Conservation (phyloP, 1,140 invertebrate species). For the Watersipora subatra region DNA sequence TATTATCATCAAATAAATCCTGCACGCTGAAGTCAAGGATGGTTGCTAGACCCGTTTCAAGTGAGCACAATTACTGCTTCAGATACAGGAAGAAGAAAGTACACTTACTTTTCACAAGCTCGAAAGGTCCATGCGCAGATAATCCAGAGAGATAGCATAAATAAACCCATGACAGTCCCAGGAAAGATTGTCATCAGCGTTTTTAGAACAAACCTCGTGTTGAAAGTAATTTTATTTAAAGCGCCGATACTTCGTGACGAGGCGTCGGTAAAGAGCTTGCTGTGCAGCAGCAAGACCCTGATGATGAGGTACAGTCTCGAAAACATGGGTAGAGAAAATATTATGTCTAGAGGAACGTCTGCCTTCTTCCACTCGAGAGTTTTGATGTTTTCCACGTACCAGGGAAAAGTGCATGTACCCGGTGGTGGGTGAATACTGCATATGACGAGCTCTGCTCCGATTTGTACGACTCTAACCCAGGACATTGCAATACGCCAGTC, state of each 20-base stretch:
- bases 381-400: constrained; percentile 42
- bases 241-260: constrained; percentile 75
- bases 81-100: no score
- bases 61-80: no score
- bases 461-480: constrained; percentile 83
- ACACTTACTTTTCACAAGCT: constrained; percentile 88
- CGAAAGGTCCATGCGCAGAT: constrained; percentile 96
- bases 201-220: constrained; percentile 96
- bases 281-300: constrained; percentile 96
- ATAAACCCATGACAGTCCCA: constrained; percentile 89
- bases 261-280: constrained; percentile 96
- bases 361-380: neutral
- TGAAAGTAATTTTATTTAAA: constrained; percentile 98
- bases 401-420: constrained; percentile 84
- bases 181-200: constrained; percentile 99
- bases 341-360: constrained; percentile 56
- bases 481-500: constrained; percentile 99
- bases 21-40: no score
- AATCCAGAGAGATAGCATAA: constrained; percentile 97
- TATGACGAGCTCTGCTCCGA: constrained; percentile 77
- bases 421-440: constrained; percentile 96
- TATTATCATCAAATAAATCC: no score
- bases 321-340: constrained; percentile 97
- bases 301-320: constrained; percentile 95
- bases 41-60: no score